A percentile compares a stretch with the other conserved stretches of the same genome.
These are phyloP conservation scores for Sceliomorpha sp. DNA, from an alignment of 2,888 invertebrate species.

Conservation along the genomic window DNA sequence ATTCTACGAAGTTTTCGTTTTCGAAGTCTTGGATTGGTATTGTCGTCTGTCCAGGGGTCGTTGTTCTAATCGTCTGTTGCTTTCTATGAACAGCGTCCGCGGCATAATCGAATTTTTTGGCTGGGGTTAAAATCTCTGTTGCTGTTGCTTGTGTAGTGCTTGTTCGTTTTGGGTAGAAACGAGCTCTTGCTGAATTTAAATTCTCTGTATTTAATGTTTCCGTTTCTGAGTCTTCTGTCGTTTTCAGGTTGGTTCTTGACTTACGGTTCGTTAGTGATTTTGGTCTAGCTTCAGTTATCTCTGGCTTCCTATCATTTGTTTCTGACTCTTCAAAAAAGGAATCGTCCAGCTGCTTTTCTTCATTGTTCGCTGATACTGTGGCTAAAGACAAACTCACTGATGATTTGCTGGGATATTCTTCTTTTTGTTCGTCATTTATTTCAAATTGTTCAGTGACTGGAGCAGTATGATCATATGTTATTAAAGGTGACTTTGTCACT, in stretches of 20 bases:
- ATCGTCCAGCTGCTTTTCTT: not conserved
- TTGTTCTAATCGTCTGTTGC: conserved; percentile 67
- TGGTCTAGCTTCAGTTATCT: too few relatives aligned
- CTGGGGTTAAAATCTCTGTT: conserved; percentile 75
- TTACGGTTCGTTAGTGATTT: not conserved
- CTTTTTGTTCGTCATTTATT: conserved; percentile 6
- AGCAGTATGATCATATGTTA: conserved; percentile 1
- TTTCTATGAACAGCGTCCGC: conserved; percentile 74
- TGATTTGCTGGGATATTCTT: not conserved
- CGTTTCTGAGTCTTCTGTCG: not conserved
- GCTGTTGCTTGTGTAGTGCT: conserved; percentile 66
- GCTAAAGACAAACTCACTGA: too few relatives aligned
- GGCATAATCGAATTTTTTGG: conserved; percentile 74
- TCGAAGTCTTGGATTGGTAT: conserved; percentile 33
- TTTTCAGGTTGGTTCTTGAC: conserved; percentile 6
- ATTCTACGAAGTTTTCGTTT: conserved; percentile 56
- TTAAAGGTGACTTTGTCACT: not conserved
- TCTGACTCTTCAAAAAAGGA: not conserved
- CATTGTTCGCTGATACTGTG: too few relatives aligned
- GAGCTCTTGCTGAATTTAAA: conserved; percentile 54
- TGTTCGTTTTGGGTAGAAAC: conserved; percentile 66
- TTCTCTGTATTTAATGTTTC: conserved; percentile 17
- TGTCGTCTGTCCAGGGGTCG: too few relatives aligned
- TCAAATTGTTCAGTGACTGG: not conserved
- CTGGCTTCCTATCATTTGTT: too few relatives aligned